Percentiles rank a stretch among this genome's conserved stretches.
Evolutionary conservation across 2,113 vertebrate genomes (phyloP).

Genomic region (Collichthys lucidus): DNA sequence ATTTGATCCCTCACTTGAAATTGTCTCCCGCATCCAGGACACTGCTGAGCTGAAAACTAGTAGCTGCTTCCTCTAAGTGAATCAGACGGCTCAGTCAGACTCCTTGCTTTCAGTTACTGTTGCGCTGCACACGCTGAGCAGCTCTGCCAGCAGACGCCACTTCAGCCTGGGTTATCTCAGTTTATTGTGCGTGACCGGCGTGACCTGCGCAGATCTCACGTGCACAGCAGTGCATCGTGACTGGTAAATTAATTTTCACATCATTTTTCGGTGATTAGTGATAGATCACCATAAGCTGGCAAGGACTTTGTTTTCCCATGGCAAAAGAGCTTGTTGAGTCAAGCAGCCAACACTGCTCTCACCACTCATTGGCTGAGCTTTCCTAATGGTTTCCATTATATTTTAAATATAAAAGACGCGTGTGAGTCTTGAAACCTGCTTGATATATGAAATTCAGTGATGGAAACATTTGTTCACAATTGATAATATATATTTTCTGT

Average conservation of each 20-base stretch:
- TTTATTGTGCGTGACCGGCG: conserved; percentile 22
- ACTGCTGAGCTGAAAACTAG: conserved; percentile 13
- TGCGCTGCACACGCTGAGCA: background rate
- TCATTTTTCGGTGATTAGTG: conserved; percentile 21
- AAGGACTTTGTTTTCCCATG: background rate
- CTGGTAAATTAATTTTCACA: background rate
- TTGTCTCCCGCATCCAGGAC: background rate
- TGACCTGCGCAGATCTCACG: conserved; percentile 5
- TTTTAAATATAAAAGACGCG: background rate
- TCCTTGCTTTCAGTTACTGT: conserved; percentile 20
- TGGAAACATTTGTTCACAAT: background rate
- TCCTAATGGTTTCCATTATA: background rate
- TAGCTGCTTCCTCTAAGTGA: conserved; percentile 24
- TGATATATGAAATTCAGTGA: background rate
- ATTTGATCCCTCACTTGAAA: conserved; percentile 20
- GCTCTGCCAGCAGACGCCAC: conserved; percentile 15
- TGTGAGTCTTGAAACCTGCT: background rate
- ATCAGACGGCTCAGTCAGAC: conserved; percentile 31
- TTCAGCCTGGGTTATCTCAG: conserved; percentile 1
- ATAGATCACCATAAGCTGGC: background rate
- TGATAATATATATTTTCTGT: background rate
- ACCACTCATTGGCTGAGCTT: conserved; percentile 9
- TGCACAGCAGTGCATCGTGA: background rate
- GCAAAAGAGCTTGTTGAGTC: background rate
- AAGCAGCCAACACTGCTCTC: background rate